phyloP scores from a whole-genome alignment of 2,888 invertebrate species.

The Seira sanloemensis region DNA sequence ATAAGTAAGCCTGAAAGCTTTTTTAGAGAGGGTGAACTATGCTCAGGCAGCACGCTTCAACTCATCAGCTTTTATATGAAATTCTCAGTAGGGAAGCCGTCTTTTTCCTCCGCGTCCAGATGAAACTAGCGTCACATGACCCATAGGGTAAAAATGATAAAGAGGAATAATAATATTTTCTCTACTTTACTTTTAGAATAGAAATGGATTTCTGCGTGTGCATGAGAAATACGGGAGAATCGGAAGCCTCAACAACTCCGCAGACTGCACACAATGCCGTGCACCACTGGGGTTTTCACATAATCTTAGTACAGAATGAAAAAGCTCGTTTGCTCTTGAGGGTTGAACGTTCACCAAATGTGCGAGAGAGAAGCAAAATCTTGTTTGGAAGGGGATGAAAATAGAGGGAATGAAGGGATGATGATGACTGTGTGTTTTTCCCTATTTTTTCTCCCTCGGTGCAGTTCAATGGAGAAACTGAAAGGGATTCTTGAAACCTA shows the following conservation, averaged over 20 bases:
- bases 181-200: constrained; percentile 59
- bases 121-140: constrained; percentile 38
- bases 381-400: background rate
- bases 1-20: no score
- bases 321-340: constrained; percentile 50
- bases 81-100: background rate
- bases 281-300: background rate
- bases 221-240: constrained; percentile 42
- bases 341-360: no score
- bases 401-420: constrained; percentile 21
- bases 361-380: background rate
- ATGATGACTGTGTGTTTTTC: constrained; percentile 49
- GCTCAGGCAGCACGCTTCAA: no score
- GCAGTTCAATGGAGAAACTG: constrained; percentile 17
- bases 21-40: no score
- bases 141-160: constrained; percentile 32
- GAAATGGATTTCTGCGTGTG: constrained; percentile 35
- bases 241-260: constrained; percentile 63
- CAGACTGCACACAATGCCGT: constrained; percentile 22
- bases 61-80: no score
- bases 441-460: constrained; percentile 36
- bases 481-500: constrained; percentile 21
- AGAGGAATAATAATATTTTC: constrained; percentile 35
- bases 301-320: background rate
- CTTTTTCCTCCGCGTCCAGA: no score